Evolutionary conservation across 1,140 invertebrate species (phyloP), one percentile per base, ranked within the genome.

Genomic region (Neodiprion lecontei): DNA sequence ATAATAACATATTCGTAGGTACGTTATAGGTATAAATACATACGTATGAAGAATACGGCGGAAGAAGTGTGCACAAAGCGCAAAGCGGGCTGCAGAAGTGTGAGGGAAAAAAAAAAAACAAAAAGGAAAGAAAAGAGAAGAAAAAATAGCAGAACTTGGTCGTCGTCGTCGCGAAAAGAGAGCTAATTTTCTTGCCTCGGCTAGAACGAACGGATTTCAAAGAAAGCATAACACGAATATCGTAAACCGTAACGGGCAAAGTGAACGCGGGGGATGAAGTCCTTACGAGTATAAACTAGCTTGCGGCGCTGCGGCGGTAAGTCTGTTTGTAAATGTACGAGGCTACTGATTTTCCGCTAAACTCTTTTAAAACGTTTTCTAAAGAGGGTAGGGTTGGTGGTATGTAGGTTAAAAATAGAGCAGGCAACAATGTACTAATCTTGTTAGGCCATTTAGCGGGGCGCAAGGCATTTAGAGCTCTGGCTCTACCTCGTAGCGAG

Each of bases 381-480:
- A 71, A 70, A 76, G 79, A 67, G 74, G 77, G 82, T 75, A 77
- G 28, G 28, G 28, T 40, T 40, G 28, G 28, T 40, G 28, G 28
- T 40, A 40, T 40, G 9, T 61, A 17, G 53, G 83, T 87, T 86
- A 87, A 87, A 88, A 88, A 88, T 88, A 87, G 86, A 88, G 85
- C 87, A 85, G 82, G 85, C 86, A 88, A 87, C 87, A 81, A 87
- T 85, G 86, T 82, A 88, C 87, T 88, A 88, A 88, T 87, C 86
- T 87, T 83, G 85, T 88, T 88, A 88, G 53, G 53, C 11, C 53
- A 61, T 61, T 88, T 88, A 88, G 86, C 87, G 86, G 83, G 84
- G 84, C 85, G 81, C 83, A 81, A 81, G 87, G 85, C 87, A 87
- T 88, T 88, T 87, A 88, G 86, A 61, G 53, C 53, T 61, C 28